These are phyloP conservation scores for Morone chrysops DNA, from an alignment of 2,113 vertebrate genomes.

Conservation along the genomic window DNA sequence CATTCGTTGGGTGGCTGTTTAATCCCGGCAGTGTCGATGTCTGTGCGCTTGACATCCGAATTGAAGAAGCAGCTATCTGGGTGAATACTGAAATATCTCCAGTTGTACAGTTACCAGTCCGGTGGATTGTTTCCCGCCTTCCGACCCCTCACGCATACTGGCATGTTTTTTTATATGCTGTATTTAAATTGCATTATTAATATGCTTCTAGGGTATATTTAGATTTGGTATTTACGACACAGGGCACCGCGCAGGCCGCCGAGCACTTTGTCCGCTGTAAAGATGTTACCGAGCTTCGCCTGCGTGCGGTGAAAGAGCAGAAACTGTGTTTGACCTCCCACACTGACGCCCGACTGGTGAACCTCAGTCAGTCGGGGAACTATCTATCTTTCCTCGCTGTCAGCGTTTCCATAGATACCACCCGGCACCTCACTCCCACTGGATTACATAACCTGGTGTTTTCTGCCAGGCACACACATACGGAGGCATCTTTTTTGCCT, in stretches of 20 bases:
- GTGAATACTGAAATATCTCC: background rate
- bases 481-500: constrained; percentile 8
- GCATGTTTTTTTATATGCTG: background rate
- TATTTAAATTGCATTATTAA: background rate
- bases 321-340: constrained; percentile 30
- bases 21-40: background rate
- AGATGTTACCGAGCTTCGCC: background rate
- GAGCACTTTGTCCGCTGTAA: background rate
- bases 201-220: background rate
- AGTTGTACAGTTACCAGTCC: background rate
- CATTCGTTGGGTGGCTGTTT: background rate
- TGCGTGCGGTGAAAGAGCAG: background rate
- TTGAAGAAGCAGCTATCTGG: background rate
- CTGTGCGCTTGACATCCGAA: background rate
- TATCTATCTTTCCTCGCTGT: constrained; percentile 46
- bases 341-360: background rate
- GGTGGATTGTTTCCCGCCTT: background rate
- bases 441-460: constrained; percentile 64
- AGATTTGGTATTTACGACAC: too few relatives aligned
- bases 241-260: background rate
- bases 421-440: constrained; percentile 62
- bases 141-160: background rate
- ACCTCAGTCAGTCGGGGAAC: constrained; percentile 34
- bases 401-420: constrained; percentile 71
- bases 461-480: constrained; percentile 26